Evolutionary conservation across 2,797 vertebrate genomes (phyloP), one percentile per base, ranked within the genome.

Genomic region (Xenentodon cancila): DNA sequence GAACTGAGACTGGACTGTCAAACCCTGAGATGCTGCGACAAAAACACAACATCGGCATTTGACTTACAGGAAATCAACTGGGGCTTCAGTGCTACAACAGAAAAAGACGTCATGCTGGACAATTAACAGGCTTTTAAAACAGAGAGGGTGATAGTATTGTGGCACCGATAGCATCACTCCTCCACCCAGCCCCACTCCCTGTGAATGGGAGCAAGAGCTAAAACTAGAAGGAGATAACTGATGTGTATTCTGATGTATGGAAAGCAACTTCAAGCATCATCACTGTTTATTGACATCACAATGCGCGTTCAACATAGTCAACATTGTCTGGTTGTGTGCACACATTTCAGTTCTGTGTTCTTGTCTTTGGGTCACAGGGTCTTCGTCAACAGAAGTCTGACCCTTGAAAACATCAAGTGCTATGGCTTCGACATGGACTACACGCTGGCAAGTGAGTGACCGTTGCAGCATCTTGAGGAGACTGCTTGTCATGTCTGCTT

Each of bases 401-500:
- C 84, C 0, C 85, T 96, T 77, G 95, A 95, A 70, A 94, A 93
- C 81, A 95, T 95, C 73, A 90, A 84, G 44, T 97, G 96, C 78
- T 97, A 94, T 11, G 94, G 95, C 65, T 97, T 98, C 0, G 94
- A 97, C 82, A 95, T 95, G 96, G 95, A 96, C 84, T 95, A 95
- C 77, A 95, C 95, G 0, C 75, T 96, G 75, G 95, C 95, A 34
- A 84, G 95, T 94, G 86, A 54, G 89, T 79, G 2, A 16, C 30
- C 30, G 3, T 30, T 30, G 30, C 30, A 30, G 30, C 30, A 30
- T 30, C 30, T 30, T 30, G 30, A 30, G 30, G 5, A 30, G 1
- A 13, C 17, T 19, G 42, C 32, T 16, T 1, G 15, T 30, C n/a
- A 11, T n/a, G 16, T 21, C 12, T 57, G 15, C 37, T 40, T 13